These are phyloP conservation scores for Melitaea athalia DNA, from an alignment of 2,888 invertebrate genomes.

Conservation along the genomic window DNA sequence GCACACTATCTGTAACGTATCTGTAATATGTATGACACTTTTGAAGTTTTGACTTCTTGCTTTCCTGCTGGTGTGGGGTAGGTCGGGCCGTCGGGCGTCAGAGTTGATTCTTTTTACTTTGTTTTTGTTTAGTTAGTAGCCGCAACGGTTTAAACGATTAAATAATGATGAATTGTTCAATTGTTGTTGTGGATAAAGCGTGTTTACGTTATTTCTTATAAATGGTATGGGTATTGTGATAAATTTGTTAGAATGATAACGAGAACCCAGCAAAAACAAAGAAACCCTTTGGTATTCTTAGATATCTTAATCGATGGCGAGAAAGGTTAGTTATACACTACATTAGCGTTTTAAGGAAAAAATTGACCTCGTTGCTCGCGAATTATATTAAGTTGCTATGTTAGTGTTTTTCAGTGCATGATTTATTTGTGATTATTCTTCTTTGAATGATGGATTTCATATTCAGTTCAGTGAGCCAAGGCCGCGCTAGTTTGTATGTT, in stretches of 20 bases:
- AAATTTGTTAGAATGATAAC: constrained; percentile 44
- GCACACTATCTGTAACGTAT: no score
- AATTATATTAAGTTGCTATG: constrained; percentile 14
- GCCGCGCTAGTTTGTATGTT: constrained; percentile 44
- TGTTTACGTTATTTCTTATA: constrained; percentile 20
- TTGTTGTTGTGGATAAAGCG: constrained; percentile 25
- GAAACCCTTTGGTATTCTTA: constrained; percentile 86
- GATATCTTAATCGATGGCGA: constrained; percentile 87
- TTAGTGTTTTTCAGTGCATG: constrained; percentile 29
- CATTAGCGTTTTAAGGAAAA: constrained; percentile 4
- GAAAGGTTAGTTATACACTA: constrained; percentile 79
- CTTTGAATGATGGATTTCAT: constrained; percentile 32
- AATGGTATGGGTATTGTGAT: constrained; percentile 31
- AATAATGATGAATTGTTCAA: constrained; percentile 39
- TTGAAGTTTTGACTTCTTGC: constrained; percentile 5
- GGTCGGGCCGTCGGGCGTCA: constrained; percentile 41
- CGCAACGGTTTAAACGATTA: constrained; percentile 30
- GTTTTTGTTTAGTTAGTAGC: constrained; percentile 42
- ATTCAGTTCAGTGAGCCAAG: constrained; percentile 48
- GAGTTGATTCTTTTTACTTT: constrained; percentile 39
- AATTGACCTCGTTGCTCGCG: neutral
- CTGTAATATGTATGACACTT: no score
- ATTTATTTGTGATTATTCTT: constrained; percentile 44
- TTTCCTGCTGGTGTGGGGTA: constrained; percentile 39
- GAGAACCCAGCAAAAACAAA: constrained; percentile 53